Conservation (phyloP, 2,797 vertebrate genomes). For the Sylvia borin region DNA sequence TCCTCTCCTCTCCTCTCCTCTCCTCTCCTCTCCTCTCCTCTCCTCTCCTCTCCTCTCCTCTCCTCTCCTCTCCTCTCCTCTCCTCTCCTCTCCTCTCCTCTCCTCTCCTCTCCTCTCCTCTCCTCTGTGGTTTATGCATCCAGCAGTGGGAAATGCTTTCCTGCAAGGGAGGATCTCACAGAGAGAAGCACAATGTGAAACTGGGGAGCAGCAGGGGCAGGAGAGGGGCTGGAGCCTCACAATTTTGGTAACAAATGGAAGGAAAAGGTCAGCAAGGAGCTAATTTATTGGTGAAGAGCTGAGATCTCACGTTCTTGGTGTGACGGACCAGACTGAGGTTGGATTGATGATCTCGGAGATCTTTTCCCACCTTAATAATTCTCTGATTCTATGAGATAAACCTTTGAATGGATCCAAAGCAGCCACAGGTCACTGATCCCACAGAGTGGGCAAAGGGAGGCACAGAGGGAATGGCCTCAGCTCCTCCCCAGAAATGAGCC, state of each 20-base stretch:
- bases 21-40: no score
- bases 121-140: no score
- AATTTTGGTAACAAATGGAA: not conserved
- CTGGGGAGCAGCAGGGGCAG: no score
- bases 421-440: accelerated
- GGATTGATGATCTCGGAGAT: not conserved
- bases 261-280: not conserved
- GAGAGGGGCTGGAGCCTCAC: no score
- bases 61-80: no score
- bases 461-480: not conserved
- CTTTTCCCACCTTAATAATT: not conserved
- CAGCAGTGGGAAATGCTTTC: no score
- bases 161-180: no score
- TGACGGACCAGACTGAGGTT: not conserved
- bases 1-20: no score
- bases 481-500: not conserved
- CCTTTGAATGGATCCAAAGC: not conserved
- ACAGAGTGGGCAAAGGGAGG: not conserved
- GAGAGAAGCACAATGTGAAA: no score
- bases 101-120: no score
- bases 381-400: not conserved
- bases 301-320: not conserved
- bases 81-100: no score
- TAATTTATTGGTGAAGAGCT: not conserved
- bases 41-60: no score